phyloP scores from a whole-genome alignment of 2,797 vertebrate genomes.

The Cercopithecus neglectus region DNA sequence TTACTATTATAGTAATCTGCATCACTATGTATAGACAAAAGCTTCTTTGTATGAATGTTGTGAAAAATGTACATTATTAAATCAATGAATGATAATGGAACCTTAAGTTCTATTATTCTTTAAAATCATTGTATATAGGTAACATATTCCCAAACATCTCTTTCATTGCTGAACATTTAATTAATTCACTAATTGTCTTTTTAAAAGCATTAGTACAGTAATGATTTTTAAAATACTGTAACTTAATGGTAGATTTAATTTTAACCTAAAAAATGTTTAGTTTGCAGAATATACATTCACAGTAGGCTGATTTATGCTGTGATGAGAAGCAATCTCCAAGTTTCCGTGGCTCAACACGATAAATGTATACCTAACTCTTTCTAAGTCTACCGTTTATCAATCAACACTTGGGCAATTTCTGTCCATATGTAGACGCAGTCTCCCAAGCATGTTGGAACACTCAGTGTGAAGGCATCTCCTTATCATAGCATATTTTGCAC shows the following conservation, averaged over 20 bases:
- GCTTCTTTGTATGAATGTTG: not conserved
- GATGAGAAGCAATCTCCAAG: not conserved
- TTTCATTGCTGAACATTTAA: not conserved
- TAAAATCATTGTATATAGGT: not conserved
- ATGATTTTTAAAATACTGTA: not conserved
- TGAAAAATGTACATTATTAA: not conserved
- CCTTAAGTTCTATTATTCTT: not conserved
- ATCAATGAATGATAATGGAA: not conserved
- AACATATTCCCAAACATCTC: not conserved
- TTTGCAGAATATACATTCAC: not conserved
- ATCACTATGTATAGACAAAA: not conserved
- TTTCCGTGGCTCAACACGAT: not conserved
- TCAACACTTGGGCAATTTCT: not conserved
- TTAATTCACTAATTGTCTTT: not conserved
- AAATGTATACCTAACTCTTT: not conserved
- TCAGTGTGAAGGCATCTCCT: not conserved
- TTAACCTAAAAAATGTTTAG: not conserved
- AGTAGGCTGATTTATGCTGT: not conserved
- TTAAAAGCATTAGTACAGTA: not conserved
- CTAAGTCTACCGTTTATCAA: not conserved
- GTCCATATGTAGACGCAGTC: not conserved
- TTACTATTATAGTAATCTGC: not conserved
- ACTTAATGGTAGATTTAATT: not conserved
- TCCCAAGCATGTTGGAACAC: not conserved
- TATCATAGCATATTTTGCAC: not conserved